Percentiles rank a stretch among this genome's conserved stretches.
Conservation (phyloP, 2,888 invertebrate species). For the Dryobota labecula region DNA sequence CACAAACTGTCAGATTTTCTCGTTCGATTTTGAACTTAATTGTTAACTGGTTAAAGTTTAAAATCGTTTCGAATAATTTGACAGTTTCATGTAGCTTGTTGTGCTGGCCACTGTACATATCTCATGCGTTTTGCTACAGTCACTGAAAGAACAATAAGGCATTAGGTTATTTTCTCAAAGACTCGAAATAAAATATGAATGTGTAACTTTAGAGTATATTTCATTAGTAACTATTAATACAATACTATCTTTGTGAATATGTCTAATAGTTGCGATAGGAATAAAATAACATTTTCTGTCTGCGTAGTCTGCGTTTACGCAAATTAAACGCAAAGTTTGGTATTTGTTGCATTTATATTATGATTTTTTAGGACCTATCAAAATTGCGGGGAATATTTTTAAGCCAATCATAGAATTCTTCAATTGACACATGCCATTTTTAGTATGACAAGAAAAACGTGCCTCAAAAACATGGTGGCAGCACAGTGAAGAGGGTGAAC, state of each 20-base stretch:
- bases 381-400: background rate
- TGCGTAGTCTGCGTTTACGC: background rate
- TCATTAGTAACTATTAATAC: background rate
- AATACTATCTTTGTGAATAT: background rate
- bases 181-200: background rate
- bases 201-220: background rate
- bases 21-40: too few relatives aligned
- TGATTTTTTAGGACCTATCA: constrained; percentile 24
- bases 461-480: constrained; percentile 88
- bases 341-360: background rate
- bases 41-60: too few relatives aligned
- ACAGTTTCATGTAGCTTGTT: too few relatives aligned
- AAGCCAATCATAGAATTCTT: constrained; percentile 44
- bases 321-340: constrained; percentile 44
- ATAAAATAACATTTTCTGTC: too few relatives aligned
- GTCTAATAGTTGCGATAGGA: background rate
- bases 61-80: too few relatives aligned
- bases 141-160: background rate
- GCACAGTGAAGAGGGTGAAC: constrained; percentile 86
- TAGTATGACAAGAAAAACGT: constrained; percentile 45
- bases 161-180: background rate
- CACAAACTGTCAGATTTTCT: too few relatives aligned
- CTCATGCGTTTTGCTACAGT: constrained; percentile 1
- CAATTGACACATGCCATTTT: constrained; percentile 44
- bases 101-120: too few relatives aligned